Evolutionary conservation across 2,888 invertebrate genomes (phyloP).

Genomic region (Ectemnius cavifrons): DNA sequence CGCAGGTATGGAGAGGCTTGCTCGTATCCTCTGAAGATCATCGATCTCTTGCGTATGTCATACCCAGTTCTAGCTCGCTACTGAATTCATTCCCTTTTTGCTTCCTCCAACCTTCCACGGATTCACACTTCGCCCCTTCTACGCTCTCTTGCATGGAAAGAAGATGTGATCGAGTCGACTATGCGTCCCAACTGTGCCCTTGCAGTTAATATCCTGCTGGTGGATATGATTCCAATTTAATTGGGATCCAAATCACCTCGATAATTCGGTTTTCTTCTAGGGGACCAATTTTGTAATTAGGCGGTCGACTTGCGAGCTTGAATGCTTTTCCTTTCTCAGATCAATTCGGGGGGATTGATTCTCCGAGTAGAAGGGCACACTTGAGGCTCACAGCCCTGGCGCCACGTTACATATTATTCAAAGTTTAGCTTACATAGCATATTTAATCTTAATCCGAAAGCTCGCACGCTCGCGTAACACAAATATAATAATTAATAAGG

Average conservation of each 20-base stretch:
- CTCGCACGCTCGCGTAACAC: conserved; percentile 18
- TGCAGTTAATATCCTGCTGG: too few relatives aligned
- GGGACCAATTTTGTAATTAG: too few relatives aligned
- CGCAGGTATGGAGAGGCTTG: conserved; percentile 21
- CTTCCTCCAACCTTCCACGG: conserved; percentile 28
- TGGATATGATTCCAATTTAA: too few relatives aligned
- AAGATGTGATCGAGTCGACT: not conserved
- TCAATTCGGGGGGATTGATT: not conserved
- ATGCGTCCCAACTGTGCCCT: too few relatives aligned
- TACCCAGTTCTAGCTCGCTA: conserved; percentile 17
- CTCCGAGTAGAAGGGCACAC: not conserved
- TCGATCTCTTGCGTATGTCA: conserved; percentile 9
- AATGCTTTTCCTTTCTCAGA: too few relatives aligned
- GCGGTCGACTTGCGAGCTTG: too few relatives aligned
- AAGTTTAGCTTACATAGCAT: conserved; percentile 1
- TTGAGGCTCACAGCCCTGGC: conserved; percentile 6
- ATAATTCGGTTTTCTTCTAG: too few relatives aligned
- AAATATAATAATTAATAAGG: conserved; percentile 15
- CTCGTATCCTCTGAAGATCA: conserved; percentile 23
- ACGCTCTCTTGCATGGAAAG: not conserved
- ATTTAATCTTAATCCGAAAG: conserved; percentile 24
- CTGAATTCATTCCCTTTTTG: not conserved
- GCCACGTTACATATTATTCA: conserved; percentile 17
- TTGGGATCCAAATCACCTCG: too few relatives aligned
- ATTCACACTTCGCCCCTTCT: conserved; percentile 29